A percentile compares a stretch with the other conserved stretches of the same genome.
phyloP scores from a whole-genome alignment of 2,888 invertebrate species.

The Himalopsyche japonica region DNA sequence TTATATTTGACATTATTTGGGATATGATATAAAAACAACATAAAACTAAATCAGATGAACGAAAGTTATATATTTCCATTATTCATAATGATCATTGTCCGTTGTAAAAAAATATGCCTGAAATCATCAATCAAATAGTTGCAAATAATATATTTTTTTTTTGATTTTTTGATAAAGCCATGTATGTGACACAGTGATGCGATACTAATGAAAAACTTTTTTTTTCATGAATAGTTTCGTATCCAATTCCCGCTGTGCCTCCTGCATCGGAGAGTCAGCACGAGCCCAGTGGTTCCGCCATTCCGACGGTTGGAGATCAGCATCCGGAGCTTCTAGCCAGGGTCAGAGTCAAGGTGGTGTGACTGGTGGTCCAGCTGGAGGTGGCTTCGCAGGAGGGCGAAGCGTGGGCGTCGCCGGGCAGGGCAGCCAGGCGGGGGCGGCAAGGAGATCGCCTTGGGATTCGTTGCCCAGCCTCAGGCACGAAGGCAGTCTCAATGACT shows the following conservation, averaged over 20 bases:
- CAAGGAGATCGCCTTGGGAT: slow-evolving; percentile 86
- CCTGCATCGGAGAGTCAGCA: slow-evolving; percentile 87
- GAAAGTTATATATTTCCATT: too few relatives aligned
- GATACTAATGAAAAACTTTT: background rate
- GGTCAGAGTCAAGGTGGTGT: slow-evolving; percentile 56
- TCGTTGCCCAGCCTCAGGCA: slow-evolving; percentile 83
- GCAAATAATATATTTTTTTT: too few relatives aligned
- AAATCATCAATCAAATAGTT: too few relatives aligned
- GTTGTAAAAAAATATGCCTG: too few relatives aligned
- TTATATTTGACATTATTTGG: too few relatives aligned
- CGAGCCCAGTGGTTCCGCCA: slow-evolving; percentile 89
- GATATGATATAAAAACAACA: too few relatives aligned
- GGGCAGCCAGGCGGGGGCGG: slow-evolving; percentile 57
- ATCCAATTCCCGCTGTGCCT: slow-evolving; percentile 74
- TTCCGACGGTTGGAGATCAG: slow-evolving; percentile 85
- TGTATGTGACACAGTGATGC: too few relatives aligned
- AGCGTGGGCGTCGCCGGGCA: slow-evolving; percentile 63
- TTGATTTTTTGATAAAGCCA: too few relatives aligned
- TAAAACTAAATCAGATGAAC: too few relatives aligned
- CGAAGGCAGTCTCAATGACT: slow-evolving; percentile 84
- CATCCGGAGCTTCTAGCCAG: slow-evolving; percentile 70
- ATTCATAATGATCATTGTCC: too few relatives aligned
- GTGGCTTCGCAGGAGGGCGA: slow-evolving; percentile 56
- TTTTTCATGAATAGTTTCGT: slow-evolving; percentile 50
- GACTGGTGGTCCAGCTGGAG: slow-evolving; percentile 70